Base-by-base conservation (phyloP, 2,888 invertebrate species). In the Pachymerium ferrugineum region DNA sequence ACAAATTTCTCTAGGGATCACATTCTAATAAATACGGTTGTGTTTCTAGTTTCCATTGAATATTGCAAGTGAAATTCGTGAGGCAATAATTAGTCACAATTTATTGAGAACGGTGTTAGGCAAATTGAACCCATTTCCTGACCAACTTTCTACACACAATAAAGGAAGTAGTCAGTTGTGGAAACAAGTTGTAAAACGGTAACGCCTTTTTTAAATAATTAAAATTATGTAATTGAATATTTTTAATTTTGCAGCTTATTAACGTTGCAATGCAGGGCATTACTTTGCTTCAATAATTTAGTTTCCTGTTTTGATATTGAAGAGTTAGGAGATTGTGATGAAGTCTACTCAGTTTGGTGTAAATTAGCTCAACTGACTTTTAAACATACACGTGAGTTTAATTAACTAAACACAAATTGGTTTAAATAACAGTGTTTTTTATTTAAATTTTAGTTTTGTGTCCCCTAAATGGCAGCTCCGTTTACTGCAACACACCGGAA, bases 281-380 rank as follows among this genome's bases (percentile, higher is more conserved):
- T 90, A 62, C 82, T 90, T 16, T 90, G 90, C 78, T 80, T 89
- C 71, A 90, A 89, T 81, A 91, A 91, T 81, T 83, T 91, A 78
- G 83, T 90, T 70, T 85, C 87, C 25, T 84, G 85, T 70, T 81
- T 90, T 73, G 87, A 87, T 35, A 82, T 87, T 1, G 88, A 88
- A 42, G 86, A 86, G 77, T 82, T 91, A 35, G 90, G 90, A 4
- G 90, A 89, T 5, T 82, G 86, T 2, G 78, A 79, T 1, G 76
- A 78, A 16, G 76, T 84, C 31, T 79, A 80, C 73, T 77, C 78
- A 4, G 85, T 90, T 70, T 90, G 90, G 90, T 83, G 87, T 1
- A 87, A 88, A 73, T 85, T 89, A 47, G 88, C 88, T 0, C 87
- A 87, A 78, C 81, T 88, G 74, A 86, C 88, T 0, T 88, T 89